phyloP scores from a whole-genome alignment of 2,797 vertebrate genomes.

The Dryobates pubescens region DNA sequence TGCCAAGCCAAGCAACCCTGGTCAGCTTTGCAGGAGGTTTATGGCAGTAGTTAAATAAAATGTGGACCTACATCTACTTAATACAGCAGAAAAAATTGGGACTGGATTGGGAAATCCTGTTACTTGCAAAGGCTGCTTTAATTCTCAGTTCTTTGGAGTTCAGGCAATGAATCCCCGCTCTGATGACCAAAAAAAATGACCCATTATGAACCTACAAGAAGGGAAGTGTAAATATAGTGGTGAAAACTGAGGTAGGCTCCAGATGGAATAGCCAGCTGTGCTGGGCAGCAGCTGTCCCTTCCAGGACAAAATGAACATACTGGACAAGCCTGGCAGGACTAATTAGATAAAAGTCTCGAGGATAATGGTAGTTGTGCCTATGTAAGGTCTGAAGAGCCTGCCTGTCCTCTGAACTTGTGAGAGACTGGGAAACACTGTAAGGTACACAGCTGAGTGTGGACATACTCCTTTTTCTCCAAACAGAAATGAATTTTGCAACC shows the following conservation, averaged over 20 bases:
- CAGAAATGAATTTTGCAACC: neutral
- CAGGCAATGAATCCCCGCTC: neutral
- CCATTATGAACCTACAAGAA: neutral
- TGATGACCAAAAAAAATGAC: neutral
- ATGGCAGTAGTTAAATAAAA: neutral
- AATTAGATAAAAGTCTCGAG: neutral
- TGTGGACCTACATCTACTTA: neutral
- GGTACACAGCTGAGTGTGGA: neutral
- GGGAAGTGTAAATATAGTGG: neutral
- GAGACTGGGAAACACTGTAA: neutral
- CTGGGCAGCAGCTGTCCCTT: neutral
- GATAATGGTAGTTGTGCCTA: neutral
- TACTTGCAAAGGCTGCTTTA: neutral
- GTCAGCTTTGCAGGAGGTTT: neutral
- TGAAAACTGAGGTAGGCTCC: neutral
- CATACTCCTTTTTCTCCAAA: neutral
- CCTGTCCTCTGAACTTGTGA: neutral
- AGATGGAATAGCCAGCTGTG: neutral
- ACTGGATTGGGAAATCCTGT: neutral
- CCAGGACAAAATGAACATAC: neutral
- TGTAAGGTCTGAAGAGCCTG: neutral
- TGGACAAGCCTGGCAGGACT: neutral
- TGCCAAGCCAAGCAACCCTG: neutral
- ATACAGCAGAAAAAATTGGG: neutral
- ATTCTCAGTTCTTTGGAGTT: neutral